Evolutionary conservation across 2,113 vertebrate species (phyloP), one percentile per base, ranked within the genome.

Genomic region (Oreochromis tanganicae): DNA sequence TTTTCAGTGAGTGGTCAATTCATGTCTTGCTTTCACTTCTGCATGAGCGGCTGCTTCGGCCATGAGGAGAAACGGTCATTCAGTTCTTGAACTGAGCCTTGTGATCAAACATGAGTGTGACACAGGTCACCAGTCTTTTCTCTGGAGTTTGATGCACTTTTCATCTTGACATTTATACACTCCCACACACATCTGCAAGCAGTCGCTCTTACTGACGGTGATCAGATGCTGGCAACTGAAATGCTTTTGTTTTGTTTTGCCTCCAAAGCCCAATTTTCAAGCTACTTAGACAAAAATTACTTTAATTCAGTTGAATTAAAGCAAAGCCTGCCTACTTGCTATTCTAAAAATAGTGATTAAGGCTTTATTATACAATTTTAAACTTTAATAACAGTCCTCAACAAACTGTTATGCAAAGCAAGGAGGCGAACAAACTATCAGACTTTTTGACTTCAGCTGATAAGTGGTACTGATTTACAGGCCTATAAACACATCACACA

Each of bases 1-100:
- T 87, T 83, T 87, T 83, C 8, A 6, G 32, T 38, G 34, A 92
- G 52, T 38, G 82, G 38, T 73, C 46, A 19, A 1, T 61, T 91
- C 54, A 41, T 6, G n/a, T 84, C 52, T 80, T 2, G 1, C 81
- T 83, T 83, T 88, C 85, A 61, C 81, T 66, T 81, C 83, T 2
- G 5, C 29, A 27, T 36, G 50, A 52, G 81, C 46, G 1, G 41
- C 48, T 81, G 41, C 73, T 73, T 66, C 61, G 13, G 24, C 10
- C 52, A 17, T 34, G n/a, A 66, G 27, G 29, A 82, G 43, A 66
- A 73, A 27, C 41, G 56, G 36, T 86, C 56, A 34, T 52, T 87
- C 21, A 36, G 57, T 32, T 46, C 56, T 19, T n/a, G 4, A 38
- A 21, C 27, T 54, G 5, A 29, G 79, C 11, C 11, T 32, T 24